Percentiles rank a stretch among this genome's conserved stretches.
These are phyloP conservation scores for Mimumesa dahlbomi DNA, from an alignment of 2,888 invertebrate genomes.

Conservation along the genomic window DNA sequence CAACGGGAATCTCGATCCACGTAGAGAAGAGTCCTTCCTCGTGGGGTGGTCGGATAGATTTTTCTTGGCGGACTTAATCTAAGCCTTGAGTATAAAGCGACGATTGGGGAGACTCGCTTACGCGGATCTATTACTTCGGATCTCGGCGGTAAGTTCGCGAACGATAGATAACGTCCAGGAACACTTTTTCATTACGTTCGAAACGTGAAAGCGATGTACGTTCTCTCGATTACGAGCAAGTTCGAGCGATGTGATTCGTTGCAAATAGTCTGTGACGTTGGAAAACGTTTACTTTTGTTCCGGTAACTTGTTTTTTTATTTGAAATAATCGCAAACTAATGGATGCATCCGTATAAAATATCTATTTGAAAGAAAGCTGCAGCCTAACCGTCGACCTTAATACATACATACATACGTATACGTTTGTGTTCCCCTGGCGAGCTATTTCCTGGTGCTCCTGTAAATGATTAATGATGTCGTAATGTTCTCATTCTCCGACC, in stretches of 20 bases:
- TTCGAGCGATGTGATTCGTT: too few relatives aligned
- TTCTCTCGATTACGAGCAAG: too few relatives aligned
- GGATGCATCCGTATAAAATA: neutral
- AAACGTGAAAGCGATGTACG: too few relatives aligned
- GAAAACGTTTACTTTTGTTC: too few relatives aligned
- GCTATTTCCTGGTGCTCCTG: slow-evolving; percentile 61
- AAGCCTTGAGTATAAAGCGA: slow-evolving; percentile 77
- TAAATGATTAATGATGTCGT: slow-evolving; percentile 69
- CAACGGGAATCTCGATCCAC: slow-evolving; percentile 20
- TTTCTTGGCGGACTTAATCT: slow-evolving; percentile 79
- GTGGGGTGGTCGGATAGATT: slow-evolving; percentile 73
- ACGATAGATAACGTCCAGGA: neutral
- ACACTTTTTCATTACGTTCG: neutral
- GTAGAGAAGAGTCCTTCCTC: slow-evolving; percentile 28
- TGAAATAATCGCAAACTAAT: too few relatives aligned
- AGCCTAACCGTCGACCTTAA: slow-evolving; percentile 56
- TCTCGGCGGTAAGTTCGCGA: slow-evolving; percentile 8
- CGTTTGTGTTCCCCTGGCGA: slow-evolving; percentile 54
- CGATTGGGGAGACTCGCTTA: slow-evolving; percentile 61
- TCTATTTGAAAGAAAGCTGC: neutral
- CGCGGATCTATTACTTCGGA: slow-evolving; percentile 38
- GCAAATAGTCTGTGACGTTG: too few relatives aligned
- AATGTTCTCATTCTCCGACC: slow-evolving; percentile 25
- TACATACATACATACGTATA: slow-evolving; percentile 62
- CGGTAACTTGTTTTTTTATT: too few relatives aligned